Conservation (phyloP, 1,140 invertebrate genomes). For the Protaetia brevitarsis region DNA sequence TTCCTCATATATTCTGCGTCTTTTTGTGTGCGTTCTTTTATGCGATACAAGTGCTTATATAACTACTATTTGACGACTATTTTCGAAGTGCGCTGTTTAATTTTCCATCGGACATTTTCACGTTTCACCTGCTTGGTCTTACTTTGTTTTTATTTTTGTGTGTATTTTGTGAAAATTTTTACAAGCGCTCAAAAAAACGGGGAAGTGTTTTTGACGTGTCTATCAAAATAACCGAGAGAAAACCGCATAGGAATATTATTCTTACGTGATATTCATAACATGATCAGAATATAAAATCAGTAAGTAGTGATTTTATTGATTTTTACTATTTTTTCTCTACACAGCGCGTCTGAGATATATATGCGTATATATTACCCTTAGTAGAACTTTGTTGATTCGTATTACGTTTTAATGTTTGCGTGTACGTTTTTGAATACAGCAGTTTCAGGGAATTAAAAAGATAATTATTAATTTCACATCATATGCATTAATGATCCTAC, state of each 20-base stretch:
- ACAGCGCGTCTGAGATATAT: not conserved
- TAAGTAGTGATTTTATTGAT: slow-evolving; percentile 6
- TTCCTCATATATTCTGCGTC: not conserved
- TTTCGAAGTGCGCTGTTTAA: not conserved
- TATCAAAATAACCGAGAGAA: not conserved
- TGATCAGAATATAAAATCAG: slow-evolving; percentile 14
- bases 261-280: not conserved
- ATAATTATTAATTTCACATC: no score
- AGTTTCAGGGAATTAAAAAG: no score
- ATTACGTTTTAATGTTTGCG: no score
- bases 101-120: not conserved
- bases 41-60: no score
- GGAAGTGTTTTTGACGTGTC: not conserved
- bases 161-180: not conserved
- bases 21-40: not conserved
- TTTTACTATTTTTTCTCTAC: not conserved
- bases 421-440: no score
- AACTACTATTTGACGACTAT: not conserved
- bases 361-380: not conserved
- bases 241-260: not conserved
- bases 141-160: not conserved
- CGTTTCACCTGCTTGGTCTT: not conserved
- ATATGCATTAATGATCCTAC: no score
- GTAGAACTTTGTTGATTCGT: no score
- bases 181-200: not conserved